Base-by-base conservation (phyloP, 2,888 invertebrate species). In the Enchytraeus crypticus region DNA sequence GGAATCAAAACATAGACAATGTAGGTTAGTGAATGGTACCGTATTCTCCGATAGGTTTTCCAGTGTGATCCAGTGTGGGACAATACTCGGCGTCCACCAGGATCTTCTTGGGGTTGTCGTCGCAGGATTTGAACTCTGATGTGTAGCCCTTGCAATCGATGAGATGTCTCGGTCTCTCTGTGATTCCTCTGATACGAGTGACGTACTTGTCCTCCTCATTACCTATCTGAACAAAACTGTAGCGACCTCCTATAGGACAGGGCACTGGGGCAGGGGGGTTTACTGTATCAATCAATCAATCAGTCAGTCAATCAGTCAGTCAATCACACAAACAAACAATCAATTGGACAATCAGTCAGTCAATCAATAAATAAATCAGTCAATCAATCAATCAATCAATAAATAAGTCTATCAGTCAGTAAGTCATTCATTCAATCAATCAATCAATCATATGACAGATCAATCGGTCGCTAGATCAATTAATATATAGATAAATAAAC, bases 191-290 rank as follows among this genome's bases (percentile, higher is more conserved):
- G 72, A 97, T 95, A 78, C 96, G 85, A 0, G 95, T 96, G 81
- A 88, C 88, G 74, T 96, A 95, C 34, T 73, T 66, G 63, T 78
- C 77, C 43, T 71, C 68, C 0, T 59, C 23, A 34, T 70, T 66
- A 5, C 71, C 70, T 77, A 92, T 64, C 80, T 97, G 96, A 0
- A 87, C 86, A 74, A 97, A 97, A 77, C 88, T 89, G 76, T 92
- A 97, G 79, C 96, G 93, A 1, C 97, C 97, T 47, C 93, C 96
- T 1, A 97, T 88, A 0, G 96, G 96, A 78, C 96, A 97, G 49
- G 91, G 85, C 4, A 97, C 88, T 0, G 95, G 88, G 0, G 89
- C 86, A 0, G 96, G 96, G 3, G 79, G 79, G 64, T 79, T 72
- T 69, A 78, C 76, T 77, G 63, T 21, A 64, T 43, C 38, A 34